phyloP scores from a whole-genome alignment of 2,888 invertebrate species.

The Opisthograptis luteolata region DNA sequence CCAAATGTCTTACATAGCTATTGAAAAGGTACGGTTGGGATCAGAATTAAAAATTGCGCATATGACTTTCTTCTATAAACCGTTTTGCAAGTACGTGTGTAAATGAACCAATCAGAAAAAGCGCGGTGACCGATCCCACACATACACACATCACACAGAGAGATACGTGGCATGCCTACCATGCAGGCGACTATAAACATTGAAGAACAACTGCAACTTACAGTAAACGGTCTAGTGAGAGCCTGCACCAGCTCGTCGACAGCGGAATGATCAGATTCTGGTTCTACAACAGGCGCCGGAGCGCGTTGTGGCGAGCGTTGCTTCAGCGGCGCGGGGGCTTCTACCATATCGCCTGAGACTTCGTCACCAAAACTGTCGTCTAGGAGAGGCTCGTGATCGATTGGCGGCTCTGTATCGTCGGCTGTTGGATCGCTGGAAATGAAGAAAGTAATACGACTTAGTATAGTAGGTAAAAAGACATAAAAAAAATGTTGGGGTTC shows the following conservation, averaged over 20 bases:
- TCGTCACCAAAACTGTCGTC: slow-evolving; percentile 77
- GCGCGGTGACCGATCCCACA: no score
- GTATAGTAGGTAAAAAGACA: no score
- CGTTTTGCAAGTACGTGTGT: no score
- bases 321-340: slow-evolving; percentile 73
- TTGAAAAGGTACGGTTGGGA: no score
- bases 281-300: slow-evolving; percentile 67
- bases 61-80: no score
- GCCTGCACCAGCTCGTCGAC: slow-evolving; percentile 77
- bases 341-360: slow-evolving; percentile 69
- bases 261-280: slow-evolving; percentile 62
- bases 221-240: slow-evolving; percentile 75
- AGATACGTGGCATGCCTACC: no score
- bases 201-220: slow-evolving; percentile 52
- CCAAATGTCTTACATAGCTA: no score
- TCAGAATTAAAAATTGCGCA: no score
- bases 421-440: slow-evolving; percentile 67
- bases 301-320: slow-evolving; percentile 63
- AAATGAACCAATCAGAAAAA: no score
- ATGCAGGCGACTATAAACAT: no score
- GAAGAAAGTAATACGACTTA: not conserved
- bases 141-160: no score
- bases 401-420: slow-evolving; percentile 64
- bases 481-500: no score
- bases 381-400: slow-evolving; percentile 67